phyloP scores from a whole-genome alignment of 2,113 vertebrate species.

The Chamaea fasciata region DNA sequence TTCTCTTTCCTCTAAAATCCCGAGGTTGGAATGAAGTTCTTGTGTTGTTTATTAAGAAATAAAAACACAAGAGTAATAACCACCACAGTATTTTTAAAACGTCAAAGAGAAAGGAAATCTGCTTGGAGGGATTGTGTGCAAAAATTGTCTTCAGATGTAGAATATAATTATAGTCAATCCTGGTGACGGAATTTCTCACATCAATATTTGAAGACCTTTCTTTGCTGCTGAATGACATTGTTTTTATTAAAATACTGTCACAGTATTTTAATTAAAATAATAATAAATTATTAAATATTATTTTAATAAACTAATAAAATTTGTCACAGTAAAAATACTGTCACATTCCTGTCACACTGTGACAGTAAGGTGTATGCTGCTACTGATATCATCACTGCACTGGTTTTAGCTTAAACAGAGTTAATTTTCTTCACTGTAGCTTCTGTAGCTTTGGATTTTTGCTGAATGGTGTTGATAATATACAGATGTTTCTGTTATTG shows the following conservation, averaged over 20 bases:
- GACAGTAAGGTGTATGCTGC: not conserved
- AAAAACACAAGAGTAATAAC: not conserved
- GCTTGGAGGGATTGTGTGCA: not conserved
- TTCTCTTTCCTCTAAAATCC: not conserved
- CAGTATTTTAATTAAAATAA: too few species aligned
- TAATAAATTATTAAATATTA: too few species aligned
- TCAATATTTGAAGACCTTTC: not conserved
- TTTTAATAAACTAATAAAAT: too few species aligned
- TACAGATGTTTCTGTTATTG: not conserved
- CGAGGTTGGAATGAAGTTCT: not conserved
- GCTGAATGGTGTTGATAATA: not conserved
- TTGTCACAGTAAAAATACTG: too few species aligned
- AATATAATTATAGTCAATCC: not conserved
- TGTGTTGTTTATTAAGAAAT: not conserved
- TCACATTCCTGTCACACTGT: not conserved
- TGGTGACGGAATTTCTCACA: not conserved
- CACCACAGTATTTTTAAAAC: not conserved
- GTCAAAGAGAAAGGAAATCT: not conserved
- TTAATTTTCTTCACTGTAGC: not conserved
- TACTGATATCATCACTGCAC: not conserved
- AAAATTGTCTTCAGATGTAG: not conserved
- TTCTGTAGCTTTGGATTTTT: not conserved
- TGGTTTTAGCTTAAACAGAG: not conserved
- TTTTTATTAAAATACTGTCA: not conserved
- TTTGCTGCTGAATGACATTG: not conserved